These are phyloP conservation scores for Enteromius radiatus DNA, from an alignment of 2,797 vertebrate genomes.

Conservation along the genomic window DNA sequence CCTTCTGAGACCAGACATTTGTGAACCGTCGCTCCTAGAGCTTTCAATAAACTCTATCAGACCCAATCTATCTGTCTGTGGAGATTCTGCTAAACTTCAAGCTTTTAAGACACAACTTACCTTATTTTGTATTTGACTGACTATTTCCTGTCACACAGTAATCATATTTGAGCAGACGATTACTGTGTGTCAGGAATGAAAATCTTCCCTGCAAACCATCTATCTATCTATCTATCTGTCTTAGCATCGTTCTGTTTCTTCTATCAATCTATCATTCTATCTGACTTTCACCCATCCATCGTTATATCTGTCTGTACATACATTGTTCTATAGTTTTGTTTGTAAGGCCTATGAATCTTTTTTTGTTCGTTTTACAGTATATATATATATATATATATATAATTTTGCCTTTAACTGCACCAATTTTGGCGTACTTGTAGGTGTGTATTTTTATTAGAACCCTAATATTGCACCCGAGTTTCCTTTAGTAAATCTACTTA, in stretches of 20 bases:
- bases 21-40: background rate
- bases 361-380: no score
- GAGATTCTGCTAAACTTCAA: background rate
- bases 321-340: background rate
- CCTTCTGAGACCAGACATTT: slow-evolving; percentile 17
- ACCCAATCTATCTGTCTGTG: background rate
- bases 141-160: no score
- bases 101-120: background rate
- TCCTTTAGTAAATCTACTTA: no score
- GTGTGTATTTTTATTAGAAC: no score
- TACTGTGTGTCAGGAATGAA: slow-evolving; percentile 34
- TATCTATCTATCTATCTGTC: background rate
- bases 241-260: no score
- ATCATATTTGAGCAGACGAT: no score
- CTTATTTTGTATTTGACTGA: no score
- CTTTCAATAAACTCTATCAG: background rate
- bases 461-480: no score
- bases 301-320: background rate
- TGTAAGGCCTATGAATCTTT: no score
- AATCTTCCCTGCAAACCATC: background rate
- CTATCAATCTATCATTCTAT: background rate
- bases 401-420: no score
- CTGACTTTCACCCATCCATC: background rate
- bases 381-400: no score
- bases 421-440: no score